These are phyloP conservation scores for Tenodera sinensis DNA, from an alignment of 2,888 invertebrate species.

Conservation along the genomic window DNA sequence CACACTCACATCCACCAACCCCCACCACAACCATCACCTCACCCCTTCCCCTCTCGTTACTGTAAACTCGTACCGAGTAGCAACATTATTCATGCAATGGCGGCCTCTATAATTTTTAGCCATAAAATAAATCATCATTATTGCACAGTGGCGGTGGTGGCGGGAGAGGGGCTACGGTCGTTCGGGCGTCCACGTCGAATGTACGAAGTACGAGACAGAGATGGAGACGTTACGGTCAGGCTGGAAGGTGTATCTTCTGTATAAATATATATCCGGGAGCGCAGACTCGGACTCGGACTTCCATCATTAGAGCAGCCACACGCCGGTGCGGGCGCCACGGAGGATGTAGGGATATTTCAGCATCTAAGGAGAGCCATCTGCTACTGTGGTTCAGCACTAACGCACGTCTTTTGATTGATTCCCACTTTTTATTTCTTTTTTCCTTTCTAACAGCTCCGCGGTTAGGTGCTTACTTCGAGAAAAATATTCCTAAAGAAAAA, in stretches of 20 bases:
- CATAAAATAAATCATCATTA: conserved; percentile 59
- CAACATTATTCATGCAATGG: conserved; percentile 32
- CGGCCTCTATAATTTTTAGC: conserved; percentile 52
- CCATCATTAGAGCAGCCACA: not conserved
- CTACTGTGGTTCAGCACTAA: not conserved
- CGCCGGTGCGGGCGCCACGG: not conserved
- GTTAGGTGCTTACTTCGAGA: not conserved
- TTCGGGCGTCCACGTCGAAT: not conserved
- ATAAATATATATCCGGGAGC: not conserved
- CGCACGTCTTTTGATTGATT: not conserved
- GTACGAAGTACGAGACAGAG: not conserved
- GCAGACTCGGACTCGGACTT: not conserved
- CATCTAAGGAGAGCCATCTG: not conserved
- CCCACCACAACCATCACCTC: conserved; percentile 17
- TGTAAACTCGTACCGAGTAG: conserved; percentile 26
- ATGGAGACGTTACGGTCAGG: not conserved
- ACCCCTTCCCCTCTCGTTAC: conserved; percentile 35
- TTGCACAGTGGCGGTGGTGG: conserved; percentile 47
- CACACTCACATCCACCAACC: not conserved
- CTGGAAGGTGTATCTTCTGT: not conserved
- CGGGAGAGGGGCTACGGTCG: conserved; percentile 20
- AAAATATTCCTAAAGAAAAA: not conserved
- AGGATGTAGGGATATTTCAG: not conserved
- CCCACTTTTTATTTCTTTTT: too few relatives aligned
- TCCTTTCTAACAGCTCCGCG: too few relatives aligned